phyloP scores from a whole-genome alignment of 2,113 vertebrate genomes.

The Merops nubicus region DNA sequence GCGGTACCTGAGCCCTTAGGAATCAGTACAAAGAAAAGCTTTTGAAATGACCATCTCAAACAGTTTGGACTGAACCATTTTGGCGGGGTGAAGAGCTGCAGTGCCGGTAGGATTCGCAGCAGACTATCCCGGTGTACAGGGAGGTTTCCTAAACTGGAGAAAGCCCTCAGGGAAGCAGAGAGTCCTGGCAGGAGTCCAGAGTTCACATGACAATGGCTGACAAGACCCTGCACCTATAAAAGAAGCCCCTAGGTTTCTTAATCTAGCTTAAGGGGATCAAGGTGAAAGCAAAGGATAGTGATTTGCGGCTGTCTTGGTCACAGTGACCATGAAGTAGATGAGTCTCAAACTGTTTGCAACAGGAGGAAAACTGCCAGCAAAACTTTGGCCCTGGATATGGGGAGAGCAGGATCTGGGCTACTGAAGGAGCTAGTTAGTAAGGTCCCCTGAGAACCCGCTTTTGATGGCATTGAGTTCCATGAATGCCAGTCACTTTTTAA shows the following conservation, averaged over 20 bases:
- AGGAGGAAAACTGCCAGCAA: neutral
- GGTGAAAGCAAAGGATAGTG: neutral
- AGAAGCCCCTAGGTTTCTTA: too few species aligned
- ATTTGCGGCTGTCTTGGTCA: neutral
- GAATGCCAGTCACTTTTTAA: neutral
- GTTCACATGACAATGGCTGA: neutral
- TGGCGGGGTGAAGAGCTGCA: neutral
- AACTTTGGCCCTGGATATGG: neutral
- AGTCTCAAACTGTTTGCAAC: neutral
- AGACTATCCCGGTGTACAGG: accelerated
- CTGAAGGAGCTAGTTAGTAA: neutral
- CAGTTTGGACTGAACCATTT: neutral
- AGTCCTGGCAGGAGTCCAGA: accelerated
- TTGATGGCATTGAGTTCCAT: neutral
- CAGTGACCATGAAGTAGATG: neutral
- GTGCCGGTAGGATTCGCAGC: neutral
- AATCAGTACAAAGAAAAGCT: neutral
- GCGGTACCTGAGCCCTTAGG: neutral
- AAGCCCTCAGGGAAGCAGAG: neutral
- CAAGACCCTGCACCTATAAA: neutral
- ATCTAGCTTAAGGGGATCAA: neutral
- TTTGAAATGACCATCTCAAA: neutral
- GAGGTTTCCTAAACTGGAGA: neutral
- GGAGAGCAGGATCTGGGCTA: neutral
- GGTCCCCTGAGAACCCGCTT: neutral